Conservation (phyloP, 2,888 invertebrate genomes). For the Zelleria hepariella region DNA sequence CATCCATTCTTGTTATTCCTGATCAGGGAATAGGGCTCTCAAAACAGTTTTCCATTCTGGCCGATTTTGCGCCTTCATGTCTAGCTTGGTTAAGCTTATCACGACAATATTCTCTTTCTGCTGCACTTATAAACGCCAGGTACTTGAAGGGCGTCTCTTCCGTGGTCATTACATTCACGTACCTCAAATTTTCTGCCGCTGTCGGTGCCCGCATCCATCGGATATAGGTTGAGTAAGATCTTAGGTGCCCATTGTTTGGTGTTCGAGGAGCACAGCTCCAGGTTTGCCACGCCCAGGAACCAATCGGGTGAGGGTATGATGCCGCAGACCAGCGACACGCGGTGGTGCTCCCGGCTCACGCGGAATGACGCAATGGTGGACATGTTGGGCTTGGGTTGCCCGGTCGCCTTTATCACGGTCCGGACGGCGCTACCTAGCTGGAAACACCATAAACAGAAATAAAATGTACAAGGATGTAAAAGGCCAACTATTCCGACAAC, state of each 20-base stretch:
- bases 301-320: conserved; percentile 87
- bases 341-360: conserved; percentile 41
- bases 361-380: conserved; percentile 45
- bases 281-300: conserved; percentile 92
- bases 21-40: too few relatives aligned
- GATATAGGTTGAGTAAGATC: conserved; percentile 86
- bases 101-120: too few relatives aligned
- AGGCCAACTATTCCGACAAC: too few relatives aligned
- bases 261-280: conserved; percentile 87
- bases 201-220: conserved; percentile 97
- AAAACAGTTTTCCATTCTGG: too few relatives aligned
- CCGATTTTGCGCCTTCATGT: too few relatives aligned
- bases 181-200: conserved; percentile 92
- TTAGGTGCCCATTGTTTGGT: conserved; percentile 86
- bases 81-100: too few relatives aligned
- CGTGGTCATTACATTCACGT: too few relatives aligned
- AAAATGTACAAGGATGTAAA: too few relatives aligned
- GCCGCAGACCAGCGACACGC: conserved; percentile 50
- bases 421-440: conserved; percentile 45
- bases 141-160: too few relatives aligned
- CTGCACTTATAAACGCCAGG: too few relatives aligned
- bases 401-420: conserved; percentile 54
- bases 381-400: conserved; percentile 37
- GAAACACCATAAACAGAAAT: too few relatives aligned
- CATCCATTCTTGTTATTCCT: too few relatives aligned